A percentile compares a stretch with the other conserved stretches of the same genome.
Evolutionary conservation across 2,113 vertebrate genomes (phyloP).

Genomic region (Etia nguti): DNA sequence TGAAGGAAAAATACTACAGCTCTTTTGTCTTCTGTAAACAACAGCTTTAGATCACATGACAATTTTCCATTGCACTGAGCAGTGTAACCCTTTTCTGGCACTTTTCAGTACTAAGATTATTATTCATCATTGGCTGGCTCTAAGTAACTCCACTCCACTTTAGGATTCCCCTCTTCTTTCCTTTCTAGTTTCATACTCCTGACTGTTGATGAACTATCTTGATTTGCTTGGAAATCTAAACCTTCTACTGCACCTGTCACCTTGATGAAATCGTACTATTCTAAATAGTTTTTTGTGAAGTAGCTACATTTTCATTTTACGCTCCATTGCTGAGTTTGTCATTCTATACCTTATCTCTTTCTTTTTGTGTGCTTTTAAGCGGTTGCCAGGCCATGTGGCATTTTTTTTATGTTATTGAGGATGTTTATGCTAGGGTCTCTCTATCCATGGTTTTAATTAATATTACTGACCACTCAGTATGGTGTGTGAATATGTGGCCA

Average conservation of each 20-base stretch:
- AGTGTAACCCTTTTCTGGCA: background rate
- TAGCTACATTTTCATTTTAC: background rate
- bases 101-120: background rate
- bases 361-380: background rate
- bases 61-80: background rate
- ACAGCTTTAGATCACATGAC: background rate
- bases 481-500: background rate
- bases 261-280: background rate
- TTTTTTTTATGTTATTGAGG: background rate
- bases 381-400: accelerated
- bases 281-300: background rate
- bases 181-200: background rate
- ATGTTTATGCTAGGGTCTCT: background rate
- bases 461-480: background rate
- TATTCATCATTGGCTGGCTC: background rate
- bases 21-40: background rate
- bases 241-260: background rate
- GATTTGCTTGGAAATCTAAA: background rate
- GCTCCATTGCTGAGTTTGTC: background rate
- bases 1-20: background rate
- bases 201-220: background rate
- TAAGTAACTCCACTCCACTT: background rate
- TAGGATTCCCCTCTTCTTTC: background rate
- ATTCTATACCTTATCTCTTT: background rate
- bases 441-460: background rate